Percentiles rank a stretch among this genome's conserved stretches.
Conservation (phyloP, 2,797 vertebrate genomes). For the Mormyrus hasselquistii region DNA sequence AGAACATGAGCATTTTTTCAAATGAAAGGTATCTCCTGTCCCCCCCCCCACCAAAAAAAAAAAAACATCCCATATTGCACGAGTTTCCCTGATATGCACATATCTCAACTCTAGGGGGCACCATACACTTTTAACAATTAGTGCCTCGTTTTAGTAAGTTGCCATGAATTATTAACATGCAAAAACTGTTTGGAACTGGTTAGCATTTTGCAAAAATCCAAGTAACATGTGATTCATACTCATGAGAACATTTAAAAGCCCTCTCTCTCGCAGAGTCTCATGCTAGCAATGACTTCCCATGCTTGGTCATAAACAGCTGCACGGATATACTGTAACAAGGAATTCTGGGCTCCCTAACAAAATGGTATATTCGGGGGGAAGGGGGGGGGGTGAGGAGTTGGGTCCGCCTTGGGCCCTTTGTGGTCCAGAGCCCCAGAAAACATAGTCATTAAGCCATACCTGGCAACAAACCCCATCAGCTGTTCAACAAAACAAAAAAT, state of each 20-base stretch:
- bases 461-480: neutral
- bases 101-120: neutral
- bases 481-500: neutral
- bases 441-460: neutral
- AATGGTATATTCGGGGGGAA: neutral
- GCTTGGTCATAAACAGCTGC: neutral
- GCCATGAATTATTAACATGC: neutral
- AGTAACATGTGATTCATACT: neutral
- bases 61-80: neutral
- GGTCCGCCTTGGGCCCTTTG: neutral
- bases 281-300: neutral
- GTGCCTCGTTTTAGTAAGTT: neutral
- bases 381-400: neutral
- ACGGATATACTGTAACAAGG: neutral
- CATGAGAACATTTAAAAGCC: neutral
- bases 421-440: neutral
- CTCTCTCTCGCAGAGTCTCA: neutral
- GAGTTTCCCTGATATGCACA: neutral
- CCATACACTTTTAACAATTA: conserved; percentile 1
- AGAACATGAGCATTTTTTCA: neutral
- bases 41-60: neutral
- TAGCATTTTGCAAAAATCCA: neutral
- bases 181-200: neutral
- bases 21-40: neutral
- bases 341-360: neutral